phyloP scores from a whole-genome alignment of 2,797 vertebrate genomes.

The Notoglanidium macrostoma region DNA sequence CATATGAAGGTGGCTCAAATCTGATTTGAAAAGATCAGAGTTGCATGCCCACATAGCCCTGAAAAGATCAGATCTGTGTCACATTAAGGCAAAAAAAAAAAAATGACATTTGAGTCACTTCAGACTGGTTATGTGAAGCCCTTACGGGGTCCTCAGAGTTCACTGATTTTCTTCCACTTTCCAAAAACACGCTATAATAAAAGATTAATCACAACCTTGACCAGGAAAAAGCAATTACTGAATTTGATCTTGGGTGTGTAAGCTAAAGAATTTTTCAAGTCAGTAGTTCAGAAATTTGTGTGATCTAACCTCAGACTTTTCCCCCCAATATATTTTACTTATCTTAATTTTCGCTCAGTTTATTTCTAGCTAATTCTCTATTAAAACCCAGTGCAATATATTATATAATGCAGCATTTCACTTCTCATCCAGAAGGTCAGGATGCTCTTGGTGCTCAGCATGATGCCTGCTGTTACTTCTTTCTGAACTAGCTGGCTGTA shows the following conservation, averaged over 20 bases:
- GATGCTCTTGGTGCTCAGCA: conserved; percentile 8
- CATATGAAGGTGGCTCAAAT: too few relatives aligned
- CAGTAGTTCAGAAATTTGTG: neutral
- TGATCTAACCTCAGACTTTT: neutral
- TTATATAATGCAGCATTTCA: conserved; percentile 8
- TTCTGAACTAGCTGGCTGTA: conserved; percentile 25
- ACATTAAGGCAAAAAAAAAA: too few relatives aligned
- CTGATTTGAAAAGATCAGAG: too few relatives aligned
- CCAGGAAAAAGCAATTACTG: neutral
- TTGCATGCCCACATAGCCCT: too few relatives aligned
- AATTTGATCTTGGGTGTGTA: neutral
- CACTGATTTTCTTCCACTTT: neutral
- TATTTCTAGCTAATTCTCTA: conserved; percentile 5
- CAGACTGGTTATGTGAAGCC: too few relatives aligned
- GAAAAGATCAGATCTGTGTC: too few relatives aligned
- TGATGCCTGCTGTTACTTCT: conserved; percentile 23
- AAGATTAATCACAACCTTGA: neutral
- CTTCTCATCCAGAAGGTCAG: conserved; percentile 25
- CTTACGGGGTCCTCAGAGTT: neutral
- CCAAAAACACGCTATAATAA: neutral
- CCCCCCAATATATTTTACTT: neutral
- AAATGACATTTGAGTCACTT: too few relatives aligned
- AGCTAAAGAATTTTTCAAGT: neutral
- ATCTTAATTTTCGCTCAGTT: neutral
- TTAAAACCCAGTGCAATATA: conserved; percentile 8